phyloP scores from a whole-genome alignment of 2,888 invertebrate species.

The Apoderus coryli region DNA sequence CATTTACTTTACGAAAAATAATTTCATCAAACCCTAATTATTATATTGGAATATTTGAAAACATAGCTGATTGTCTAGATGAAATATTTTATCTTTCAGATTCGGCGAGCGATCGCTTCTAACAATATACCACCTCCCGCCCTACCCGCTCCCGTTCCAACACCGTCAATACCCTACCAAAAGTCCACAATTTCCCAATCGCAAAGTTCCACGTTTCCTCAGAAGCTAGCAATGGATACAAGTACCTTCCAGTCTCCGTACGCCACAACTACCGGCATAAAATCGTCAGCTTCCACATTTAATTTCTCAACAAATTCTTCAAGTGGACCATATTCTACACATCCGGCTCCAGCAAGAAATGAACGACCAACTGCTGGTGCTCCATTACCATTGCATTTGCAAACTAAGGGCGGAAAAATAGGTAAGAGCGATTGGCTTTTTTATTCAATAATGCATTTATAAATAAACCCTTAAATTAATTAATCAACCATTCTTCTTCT shows the following conservation, averaged over 20 bases:
- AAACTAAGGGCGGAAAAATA: conserved; percentile 27
- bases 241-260: conserved; percentile 27
- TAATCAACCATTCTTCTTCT: too few species aligned
- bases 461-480: too few species aligned
- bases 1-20: too few species aligned
- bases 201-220: conserved; percentile 42
- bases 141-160: conserved; percentile 56
- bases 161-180: conserved; percentile 36
- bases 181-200: conserved; percentile 38
- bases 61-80: too few species aligned
- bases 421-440: too few species aligned
- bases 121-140: conserved; percentile 57
- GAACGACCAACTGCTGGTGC: conserved; percentile 29
- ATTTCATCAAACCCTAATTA: too few species aligned
- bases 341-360: conserved; percentile 29
- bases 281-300: conserved; percentile 39
- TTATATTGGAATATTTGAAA: too few species aligned
- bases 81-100: conserved; percentile 28
- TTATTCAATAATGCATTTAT: too few species aligned
- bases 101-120: conserved; percentile 38
- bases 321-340: conserved; percentile 29
- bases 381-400: conserved; percentile 29
- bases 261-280: conserved; percentile 37
- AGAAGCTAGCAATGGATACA: conserved; percentile 22
- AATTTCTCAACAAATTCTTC: conserved; percentile 35